Evolutionary conservation across 2,888 invertebrate genomes (phyloP).

Genomic region (Luperina nickerlii): DNA sequence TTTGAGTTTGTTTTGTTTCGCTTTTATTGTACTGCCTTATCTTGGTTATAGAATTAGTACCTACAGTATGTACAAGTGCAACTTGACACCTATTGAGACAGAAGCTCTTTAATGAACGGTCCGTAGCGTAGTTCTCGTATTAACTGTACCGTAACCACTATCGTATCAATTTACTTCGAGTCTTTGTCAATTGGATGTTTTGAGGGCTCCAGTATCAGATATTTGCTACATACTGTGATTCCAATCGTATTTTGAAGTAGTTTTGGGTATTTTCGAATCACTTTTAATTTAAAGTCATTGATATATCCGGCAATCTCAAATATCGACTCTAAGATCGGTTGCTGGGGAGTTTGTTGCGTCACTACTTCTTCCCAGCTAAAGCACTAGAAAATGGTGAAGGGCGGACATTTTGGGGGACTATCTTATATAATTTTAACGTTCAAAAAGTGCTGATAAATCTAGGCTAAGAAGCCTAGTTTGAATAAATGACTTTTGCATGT

Average conservation of each 20-base stretch:
- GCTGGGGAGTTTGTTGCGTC: background rate
- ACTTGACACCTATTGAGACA: constrained; percentile 35
- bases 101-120: constrained; percentile 24
- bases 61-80: background rate
- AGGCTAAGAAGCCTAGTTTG: background rate
- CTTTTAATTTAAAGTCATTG: background rate
- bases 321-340: background rate
- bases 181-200: constrained; percentile 26
- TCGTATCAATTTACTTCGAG: constrained; percentile 31
- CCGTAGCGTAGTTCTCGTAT: constrained; percentile 3
- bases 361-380: background rate
- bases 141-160: constrained; percentile 32
- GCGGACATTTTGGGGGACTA: background rate
- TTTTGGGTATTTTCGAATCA: background rate
- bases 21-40: background rate
- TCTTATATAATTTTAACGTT: too few species aligned
- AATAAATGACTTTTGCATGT: background rate
- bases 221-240: constrained; percentile 8
- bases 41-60: background rate
- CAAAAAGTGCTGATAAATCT: background rate
- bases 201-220: constrained; percentile 31
- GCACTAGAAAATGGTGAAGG: background rate
- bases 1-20: background rate
- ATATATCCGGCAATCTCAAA: background rate
- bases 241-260: background rate